phyloP scores from a whole-genome alignment of 1,140 invertebrate genomes.

The Drosophila equinoxialis region DNA sequence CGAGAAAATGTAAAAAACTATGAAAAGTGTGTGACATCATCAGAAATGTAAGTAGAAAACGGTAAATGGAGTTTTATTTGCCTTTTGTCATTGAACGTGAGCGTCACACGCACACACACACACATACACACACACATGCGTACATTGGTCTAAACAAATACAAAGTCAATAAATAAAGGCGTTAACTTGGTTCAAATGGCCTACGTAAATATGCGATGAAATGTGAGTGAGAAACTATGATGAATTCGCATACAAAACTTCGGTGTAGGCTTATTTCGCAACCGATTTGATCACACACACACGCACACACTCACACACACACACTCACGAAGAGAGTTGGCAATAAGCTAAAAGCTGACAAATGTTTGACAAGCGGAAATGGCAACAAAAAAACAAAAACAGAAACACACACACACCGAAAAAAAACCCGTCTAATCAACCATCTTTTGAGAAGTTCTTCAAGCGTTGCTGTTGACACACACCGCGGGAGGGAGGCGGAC shows the following conservation, averaged over 20 bases:
- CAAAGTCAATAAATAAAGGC: slow-evolving; percentile 77
- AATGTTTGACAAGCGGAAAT: slow-evolving; percentile 80
- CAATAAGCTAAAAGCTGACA: slow-evolving; percentile 78
- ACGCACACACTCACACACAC: slow-evolving; percentile 24
- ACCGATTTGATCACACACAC: slow-evolving; percentile 40
- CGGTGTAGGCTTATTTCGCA: slow-evolving; percentile 71
- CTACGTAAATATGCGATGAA: slow-evolving; percentile 78
- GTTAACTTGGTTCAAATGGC: slow-evolving; percentile 75
- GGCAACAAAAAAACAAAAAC: slow-evolving; percentile 52
- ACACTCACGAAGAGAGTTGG: slow-evolving; percentile 45
- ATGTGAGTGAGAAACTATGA: slow-evolving; percentile 65
- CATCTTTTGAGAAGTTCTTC: slow-evolving; percentile 8
- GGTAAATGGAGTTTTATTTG: slow-evolving; percentile 76
- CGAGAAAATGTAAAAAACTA: not conserved
- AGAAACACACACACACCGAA: slow-evolving; percentile 27
- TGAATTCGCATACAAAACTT: slow-evolving; percentile 32
- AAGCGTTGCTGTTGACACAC: not conserved
- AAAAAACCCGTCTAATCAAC: slow-evolving; percentile 25
- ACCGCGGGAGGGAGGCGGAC: not conserved
- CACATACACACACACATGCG: slow-evolving; percentile 9
- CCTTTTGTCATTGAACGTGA: slow-evolving; percentile 68
- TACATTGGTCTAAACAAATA: slow-evolving; percentile 61
- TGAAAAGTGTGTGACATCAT: slow-evolving; percentile 64
- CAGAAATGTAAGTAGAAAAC: slow-evolving; percentile 55
- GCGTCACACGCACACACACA: slow-evolving; percentile 45